Conservation (phyloP, 2,797 vertebrate genomes). For the Alectoris magna region DNA sequence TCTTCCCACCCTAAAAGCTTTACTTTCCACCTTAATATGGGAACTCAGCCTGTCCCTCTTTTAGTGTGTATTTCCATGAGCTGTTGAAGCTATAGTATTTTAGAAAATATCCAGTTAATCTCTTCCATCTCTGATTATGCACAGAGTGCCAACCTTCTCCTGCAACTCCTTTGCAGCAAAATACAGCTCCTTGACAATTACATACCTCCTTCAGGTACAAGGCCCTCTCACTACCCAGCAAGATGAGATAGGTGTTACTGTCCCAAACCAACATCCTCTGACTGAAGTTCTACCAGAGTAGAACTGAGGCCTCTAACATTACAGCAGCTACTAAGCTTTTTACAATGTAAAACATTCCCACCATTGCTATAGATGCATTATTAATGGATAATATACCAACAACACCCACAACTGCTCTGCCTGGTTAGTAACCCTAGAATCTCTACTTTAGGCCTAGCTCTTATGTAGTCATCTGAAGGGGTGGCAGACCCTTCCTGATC, state of each 20-base stretch:
- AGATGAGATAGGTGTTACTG: background rate
- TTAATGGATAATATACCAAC: fast-evolving
- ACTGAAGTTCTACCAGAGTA: fast-evolving
- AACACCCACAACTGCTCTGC: fast-evolving
- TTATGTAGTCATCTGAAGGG: background rate
- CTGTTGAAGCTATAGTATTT: background rate
- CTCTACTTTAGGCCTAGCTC: background rate
- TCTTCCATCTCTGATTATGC: background rate
- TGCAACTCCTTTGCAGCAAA: background rate
- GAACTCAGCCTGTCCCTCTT: background rate
- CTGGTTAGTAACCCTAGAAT: fast-evolving
- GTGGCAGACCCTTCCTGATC: background rate
- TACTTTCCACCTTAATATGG: background rate
- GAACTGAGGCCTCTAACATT: background rate
- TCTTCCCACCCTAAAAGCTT: background rate
- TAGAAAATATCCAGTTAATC: background rate
- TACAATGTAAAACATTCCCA: background rate
- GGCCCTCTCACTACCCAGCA: background rate
- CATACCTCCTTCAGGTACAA: fast-evolving
- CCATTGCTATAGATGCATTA: fast-evolving
- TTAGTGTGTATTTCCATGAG: background rate
- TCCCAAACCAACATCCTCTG: background rate
- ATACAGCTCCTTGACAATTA: background rate
- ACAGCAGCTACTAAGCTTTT: background rate
- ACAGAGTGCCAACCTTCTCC: fast-evolving